Evolutionary conservation across 64 coral and sea anemone species (phyloP).

Genomic region (Orbicella faveolata): DNA sequence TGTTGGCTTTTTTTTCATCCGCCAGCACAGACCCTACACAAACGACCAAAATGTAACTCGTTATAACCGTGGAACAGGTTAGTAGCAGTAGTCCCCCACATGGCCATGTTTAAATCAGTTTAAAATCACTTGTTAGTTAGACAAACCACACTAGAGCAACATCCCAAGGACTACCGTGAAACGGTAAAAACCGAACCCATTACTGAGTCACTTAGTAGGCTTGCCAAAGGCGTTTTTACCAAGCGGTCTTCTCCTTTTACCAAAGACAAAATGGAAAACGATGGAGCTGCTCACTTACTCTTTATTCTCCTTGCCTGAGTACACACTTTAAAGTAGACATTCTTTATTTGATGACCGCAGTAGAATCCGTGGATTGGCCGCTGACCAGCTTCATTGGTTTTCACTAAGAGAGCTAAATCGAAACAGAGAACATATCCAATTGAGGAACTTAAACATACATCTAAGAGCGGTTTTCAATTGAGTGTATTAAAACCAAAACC

Average conservation of each 20-base stretch:
- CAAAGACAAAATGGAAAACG: not conserved
- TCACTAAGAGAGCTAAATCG: not conserved
- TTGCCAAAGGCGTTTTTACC: too few species aligned
- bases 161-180: too few species aligned
- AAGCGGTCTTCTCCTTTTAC: not conserved
- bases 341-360: not conserved
- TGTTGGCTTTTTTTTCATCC: constrained; percentile 6
- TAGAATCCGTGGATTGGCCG: constrained; percentile 7
- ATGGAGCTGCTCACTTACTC: not conserved
- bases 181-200: too few species aligned
- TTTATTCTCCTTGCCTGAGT: not conserved
- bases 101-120: too few species aligned
- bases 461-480: too few species aligned
- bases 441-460: too few species aligned
- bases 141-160: too few species aligned
- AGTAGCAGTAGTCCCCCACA: too few species aligned
- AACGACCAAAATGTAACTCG: not conserved
- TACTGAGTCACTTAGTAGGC: too few species aligned
- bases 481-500: too few species aligned
- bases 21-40: not conserved
- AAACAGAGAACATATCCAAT: not conserved
- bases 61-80: too few species aligned
- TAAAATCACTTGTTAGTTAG: too few species aligned
- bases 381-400: not conserved
- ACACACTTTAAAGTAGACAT: not conserved